These are phyloP conservation scores for Cairina moschata DNA, from an alignment of 2,113 vertebrate genomes.

Conservation along the genomic window DNA sequence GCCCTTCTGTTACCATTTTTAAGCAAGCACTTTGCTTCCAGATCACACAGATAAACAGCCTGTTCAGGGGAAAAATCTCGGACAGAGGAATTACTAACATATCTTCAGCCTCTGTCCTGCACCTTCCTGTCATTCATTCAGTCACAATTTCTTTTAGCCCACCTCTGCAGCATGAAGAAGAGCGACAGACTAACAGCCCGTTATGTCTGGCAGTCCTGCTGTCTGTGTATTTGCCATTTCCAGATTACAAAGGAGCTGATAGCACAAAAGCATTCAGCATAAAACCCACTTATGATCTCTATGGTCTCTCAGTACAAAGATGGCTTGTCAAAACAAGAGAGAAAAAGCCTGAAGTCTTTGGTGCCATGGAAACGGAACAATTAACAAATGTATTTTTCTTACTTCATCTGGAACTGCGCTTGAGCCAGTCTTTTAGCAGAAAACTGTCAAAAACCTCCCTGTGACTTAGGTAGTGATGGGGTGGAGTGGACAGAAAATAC, in stretches of 20 bases:
- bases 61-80: fast-evolving
- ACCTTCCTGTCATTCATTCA: neutral
- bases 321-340: neutral
- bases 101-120: neutral
- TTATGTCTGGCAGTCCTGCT: neutral
- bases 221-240: neutral
- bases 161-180: neutral
- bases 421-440: neutral
- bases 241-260: neutral
- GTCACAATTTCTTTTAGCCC: neutral
- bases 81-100: neutral
- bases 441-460: neutral
- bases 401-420: neutral
- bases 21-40: neutral
- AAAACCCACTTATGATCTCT: neutral
- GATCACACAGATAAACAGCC: neutral
- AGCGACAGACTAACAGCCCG: neutral
- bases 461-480: neutral
- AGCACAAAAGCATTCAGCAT: slow-evolving; percentile 8
- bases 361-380: slow-evolving; percentile 38
- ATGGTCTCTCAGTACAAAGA: slow-evolving; percentile 2
- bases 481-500: neutral
- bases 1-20: neutral
- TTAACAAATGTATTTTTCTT: neutral
- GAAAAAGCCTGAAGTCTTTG: slow-evolving; percentile 17